phyloP scores from a whole-genome alignment of 2,888 invertebrate genomes.

The Erebia epiphron region DNA sequence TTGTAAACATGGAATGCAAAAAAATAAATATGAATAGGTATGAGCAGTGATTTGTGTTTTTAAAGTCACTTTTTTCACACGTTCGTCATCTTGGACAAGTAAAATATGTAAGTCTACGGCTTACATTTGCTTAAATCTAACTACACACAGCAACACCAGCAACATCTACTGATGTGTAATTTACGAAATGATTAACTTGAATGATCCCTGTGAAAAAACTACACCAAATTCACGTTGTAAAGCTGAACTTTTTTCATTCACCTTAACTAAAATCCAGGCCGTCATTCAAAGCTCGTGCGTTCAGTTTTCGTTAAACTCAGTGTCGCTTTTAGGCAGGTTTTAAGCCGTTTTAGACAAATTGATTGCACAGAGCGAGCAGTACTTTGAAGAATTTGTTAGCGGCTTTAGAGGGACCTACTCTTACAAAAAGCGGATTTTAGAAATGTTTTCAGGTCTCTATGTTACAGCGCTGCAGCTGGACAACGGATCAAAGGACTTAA shows the following conservation, averaged over 20 bases:
- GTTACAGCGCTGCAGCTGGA: neutral
- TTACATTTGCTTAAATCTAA: too few relatives aligned
- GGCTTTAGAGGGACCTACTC: neutral
- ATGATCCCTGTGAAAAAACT: too few relatives aligned
- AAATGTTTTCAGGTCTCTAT: neutral
- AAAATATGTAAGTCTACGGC: too few relatives aligned
- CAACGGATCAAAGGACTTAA: neutral
- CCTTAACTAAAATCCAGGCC: conserved; percentile 2
- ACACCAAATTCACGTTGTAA: neutral
- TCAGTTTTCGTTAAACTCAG: conserved; percentile 17
- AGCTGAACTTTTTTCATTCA: neutral
- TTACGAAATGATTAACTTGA: too few relatives aligned
- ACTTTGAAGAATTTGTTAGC: conserved; percentile 14
- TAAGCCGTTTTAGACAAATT: conserved; percentile 22
- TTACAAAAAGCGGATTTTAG: conserved; percentile 1
- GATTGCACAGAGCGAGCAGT: conserved; percentile 16
- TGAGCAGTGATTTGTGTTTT: too few relatives aligned
- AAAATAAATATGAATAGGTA: too few relatives aligned
- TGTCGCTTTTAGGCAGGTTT: conserved; percentile 18
- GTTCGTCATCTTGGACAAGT: too few relatives aligned
- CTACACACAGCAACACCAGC: too few relatives aligned
- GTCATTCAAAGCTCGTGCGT: conserved; percentile 16
- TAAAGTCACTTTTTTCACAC: too few relatives aligned
- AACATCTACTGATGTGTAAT: too few relatives aligned
- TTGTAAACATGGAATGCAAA: too few relatives aligned